Percentiles rank a stretch among this genome's conserved stretches.
phyloP scores from a whole-genome alignment of 2,113 vertebrate species.

The Motacilla alba region DNA sequence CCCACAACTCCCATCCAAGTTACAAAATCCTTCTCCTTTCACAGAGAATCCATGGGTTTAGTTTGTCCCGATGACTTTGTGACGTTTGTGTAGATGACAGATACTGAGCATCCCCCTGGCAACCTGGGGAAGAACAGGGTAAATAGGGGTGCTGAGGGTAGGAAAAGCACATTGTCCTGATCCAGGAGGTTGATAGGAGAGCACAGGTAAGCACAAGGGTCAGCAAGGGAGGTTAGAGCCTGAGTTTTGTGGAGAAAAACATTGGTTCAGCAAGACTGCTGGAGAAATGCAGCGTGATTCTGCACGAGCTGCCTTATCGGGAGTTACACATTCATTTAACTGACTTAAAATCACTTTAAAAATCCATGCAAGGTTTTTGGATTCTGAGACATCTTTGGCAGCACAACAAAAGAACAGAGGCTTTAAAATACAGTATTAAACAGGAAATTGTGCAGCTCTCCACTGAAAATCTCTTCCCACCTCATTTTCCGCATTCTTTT shows the following conservation, averaged over 20 bases:
- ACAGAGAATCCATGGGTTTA: not conserved
- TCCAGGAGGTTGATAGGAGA: not conserved
- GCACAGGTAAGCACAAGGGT: not conserved
- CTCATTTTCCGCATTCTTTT: conserved; percentile 9
- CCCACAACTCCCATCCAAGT: not conserved
- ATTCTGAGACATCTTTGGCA: not conserved
- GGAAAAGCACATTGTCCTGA: not conserved
- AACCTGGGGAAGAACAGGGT: not conserved
- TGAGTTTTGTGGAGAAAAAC: not conserved
- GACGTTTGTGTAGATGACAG: not conserved
- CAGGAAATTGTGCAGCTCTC: not conserved
- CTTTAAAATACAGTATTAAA: not conserved
- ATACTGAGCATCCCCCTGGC: not conserved
- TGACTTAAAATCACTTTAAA: not conserved
- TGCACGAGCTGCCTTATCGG: not conserved
- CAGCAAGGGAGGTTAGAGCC: not conserved
- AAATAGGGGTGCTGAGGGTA: conserved; percentile 24
- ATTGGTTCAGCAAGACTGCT: not conserved
- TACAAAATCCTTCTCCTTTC: not conserved
- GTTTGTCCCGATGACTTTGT: not conserved
- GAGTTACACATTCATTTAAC: not conserved
- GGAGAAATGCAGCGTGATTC: not conserved
- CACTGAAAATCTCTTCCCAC: not conserved
- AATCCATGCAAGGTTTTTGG: not conserved
- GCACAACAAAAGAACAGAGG: not conserved